phyloP scores from a whole-genome alignment of 2,797 vertebrate genomes.

The Heliangelus exortis region DNA sequence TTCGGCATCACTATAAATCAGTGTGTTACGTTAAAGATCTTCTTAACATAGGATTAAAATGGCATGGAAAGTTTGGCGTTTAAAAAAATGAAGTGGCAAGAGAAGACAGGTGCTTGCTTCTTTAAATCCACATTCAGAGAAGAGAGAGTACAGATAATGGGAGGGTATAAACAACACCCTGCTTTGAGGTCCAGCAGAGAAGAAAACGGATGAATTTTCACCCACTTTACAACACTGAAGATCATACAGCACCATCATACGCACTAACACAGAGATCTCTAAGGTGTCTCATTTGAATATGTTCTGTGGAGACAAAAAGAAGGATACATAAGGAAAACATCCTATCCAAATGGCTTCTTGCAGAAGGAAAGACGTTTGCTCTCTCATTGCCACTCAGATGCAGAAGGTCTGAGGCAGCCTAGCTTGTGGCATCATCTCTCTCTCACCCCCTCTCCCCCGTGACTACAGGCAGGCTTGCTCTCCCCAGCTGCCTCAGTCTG shows the following conservation, averaged over 20 bases:
- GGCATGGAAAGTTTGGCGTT: conserved; percentile 78
- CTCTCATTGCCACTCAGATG: conserved; percentile 76
- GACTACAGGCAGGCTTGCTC: conserved; percentile 76
- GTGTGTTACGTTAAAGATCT: conserved; percentile 63
- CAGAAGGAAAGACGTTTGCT: conserved; percentile 72
- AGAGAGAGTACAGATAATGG: conserved; percentile 74
- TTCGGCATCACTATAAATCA: conserved; percentile 76
- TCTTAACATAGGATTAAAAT: conserved; percentile 66
- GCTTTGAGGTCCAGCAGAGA: conserved; percentile 82
- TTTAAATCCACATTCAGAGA: conserved; percentile 82
- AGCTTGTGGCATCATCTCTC: conserved; percentile 73
- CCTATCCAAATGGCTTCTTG: conserved; percentile 79
- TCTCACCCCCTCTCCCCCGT: conserved; percentile 55
- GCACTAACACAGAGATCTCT: conserved; percentile 78
- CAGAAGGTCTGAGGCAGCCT: conserved; percentile 77
- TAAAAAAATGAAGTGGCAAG: conserved; percentile 64
- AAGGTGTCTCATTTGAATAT: conserved; percentile 90
- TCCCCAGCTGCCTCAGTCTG: conserved; percentile 81
- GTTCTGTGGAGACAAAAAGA: conserved; percentile 80
- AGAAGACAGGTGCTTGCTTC: conserved; percentile 77
- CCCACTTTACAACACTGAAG: conserved; percentile 84
- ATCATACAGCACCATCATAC: conserved; percentile 78
- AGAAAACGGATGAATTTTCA: conserved; percentile 78
- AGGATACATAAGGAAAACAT: conserved; percentile 77
- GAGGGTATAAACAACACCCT: conserved; percentile 81